These are phyloP conservation scores for Euwallacea fornicatus DNA, from an alignment of 1,140 invertebrate species.

Conservation along the genomic window DNA sequence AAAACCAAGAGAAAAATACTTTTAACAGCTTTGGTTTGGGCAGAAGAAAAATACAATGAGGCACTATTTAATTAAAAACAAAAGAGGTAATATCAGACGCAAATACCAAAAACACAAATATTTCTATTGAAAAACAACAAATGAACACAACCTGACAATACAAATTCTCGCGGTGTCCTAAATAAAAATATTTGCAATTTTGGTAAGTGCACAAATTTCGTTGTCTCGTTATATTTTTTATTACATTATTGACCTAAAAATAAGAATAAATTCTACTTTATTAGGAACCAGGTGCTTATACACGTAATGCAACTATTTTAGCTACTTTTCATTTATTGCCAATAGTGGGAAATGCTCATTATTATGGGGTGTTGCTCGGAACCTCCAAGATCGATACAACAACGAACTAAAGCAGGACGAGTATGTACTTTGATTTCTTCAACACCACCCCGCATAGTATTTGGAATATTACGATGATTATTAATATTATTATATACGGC, in stretches of 20 bases:
- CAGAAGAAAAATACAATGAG: conserved; percentile 19
- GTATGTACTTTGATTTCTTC: not conserved
- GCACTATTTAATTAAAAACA: not conserved
- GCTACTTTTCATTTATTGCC: conserved; percentile 39
- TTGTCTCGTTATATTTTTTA: conserved; percentile 16
- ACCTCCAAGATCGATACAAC: not conserved
- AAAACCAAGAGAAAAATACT: conserved; percentile 22
- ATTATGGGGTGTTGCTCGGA: conserved; percentile 37
- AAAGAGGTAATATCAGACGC: conserved; percentile 13
- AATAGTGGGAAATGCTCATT: conserved; percentile 30
- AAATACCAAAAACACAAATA: conserved; percentile 34
- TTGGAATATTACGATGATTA: conserved; percentile 7
- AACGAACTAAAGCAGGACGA: too few species aligned
- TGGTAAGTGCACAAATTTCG: conserved; percentile 24
- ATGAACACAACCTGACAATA: conserved; percentile 30
- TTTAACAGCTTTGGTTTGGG: conserved; percentile 24
- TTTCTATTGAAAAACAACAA: conserved; percentile 27
- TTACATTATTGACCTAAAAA: conserved; percentile 10
- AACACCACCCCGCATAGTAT: not conserved
- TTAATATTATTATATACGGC: conserved; percentile 12
- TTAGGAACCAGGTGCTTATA: conserved; percentile 55
- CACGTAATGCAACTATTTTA: conserved; percentile 37
- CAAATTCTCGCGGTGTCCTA: not conserved
- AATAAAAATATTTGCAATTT: conserved; percentile 30
- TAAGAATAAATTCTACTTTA: conserved; percentile 43